Evolutionary conservation across 2,888 invertebrate species (phyloP), one percentile per base, ranked within the genome.

Genomic region (Sesia apiformis): DNA sequence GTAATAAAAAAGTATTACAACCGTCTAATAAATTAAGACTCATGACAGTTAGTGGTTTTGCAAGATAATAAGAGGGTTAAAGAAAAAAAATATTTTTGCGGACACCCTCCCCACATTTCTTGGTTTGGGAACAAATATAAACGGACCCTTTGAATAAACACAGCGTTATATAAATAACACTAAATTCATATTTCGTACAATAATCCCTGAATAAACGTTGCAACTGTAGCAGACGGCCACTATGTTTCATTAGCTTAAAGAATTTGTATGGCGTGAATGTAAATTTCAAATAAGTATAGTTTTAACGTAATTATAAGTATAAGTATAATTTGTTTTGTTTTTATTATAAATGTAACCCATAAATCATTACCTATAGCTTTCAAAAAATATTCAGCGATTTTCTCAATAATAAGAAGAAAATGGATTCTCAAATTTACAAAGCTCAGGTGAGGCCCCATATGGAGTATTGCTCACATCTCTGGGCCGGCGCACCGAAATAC

Each of bases 91-190:
- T 46, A n/a, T 46, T 46, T 8, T 46, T 46, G n/a, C 23, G 7
- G n/a, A 46, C 46, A 46, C 46, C 46, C 46, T 8, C 46, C 6
- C 46, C 4, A 8, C 46, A 46, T 23, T 46, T 23, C 23, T 46
- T 46, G 46, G 46, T 46, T 46, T 46, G n/a, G 4, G 7, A 46
- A 46, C 23, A 46, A 46, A 46, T 46, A 46, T 4, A 8, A 23
- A 46, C 46, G 23, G 46, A 46, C 72, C 74, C 73, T 69, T 63
- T 67, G 58, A 61, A 65, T 69, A 78, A 72, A 78, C 68, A 76
- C 58, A 54, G 60, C 60, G 57, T 23, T 8, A 46, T 8, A 46
- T 46, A 46, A 46, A 46, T 46, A 46, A 46, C 4, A 46, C 46
- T 46, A 46, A 46, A 46, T 46, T 46, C 46, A 46, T 46, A 46